Evolutionary conservation across 2,888 invertebrate species (phyloP), one percentile per base, ranked within the genome.

Genomic region (Lypha dubia): DNA sequence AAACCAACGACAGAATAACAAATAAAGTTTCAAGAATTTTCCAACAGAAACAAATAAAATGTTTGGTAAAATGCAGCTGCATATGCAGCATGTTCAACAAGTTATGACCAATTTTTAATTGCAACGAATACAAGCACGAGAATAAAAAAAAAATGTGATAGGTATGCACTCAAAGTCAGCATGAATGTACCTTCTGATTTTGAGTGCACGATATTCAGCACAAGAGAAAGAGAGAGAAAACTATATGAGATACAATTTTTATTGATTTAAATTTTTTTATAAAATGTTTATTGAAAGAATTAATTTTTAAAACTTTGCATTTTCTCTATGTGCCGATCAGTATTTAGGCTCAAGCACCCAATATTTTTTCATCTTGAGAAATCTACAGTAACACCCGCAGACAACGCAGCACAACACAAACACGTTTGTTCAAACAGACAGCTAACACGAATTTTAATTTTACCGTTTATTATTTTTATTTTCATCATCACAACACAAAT

Each of bases 31-130:
- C 15, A 79, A 74, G 79, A 83, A 74, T 83, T 73, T 32, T 56
- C 9, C 2, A 41, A 32, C 11, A 46, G 22, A 41, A 13, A 38
- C 51, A 24, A 46, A n/a, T 22, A 17, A 38, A 65, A 28, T 63
- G 11, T 56, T 58, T 65, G 24, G 15, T 1, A 44, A 70, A 77
- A 51, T 77, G 73, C 74, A 83, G 60, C 84, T 68, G 84, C 62
- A 77, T 44, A 68, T 84, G 63, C 65, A 44, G 75, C 49, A 63
- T 65, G 81, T 82, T 82, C 62, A 84, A 84, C 84, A 84, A 79
- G 84, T 81, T 84, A 70, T 80, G 71, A 73, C 79, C 79, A 84
- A 83, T 80, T 71, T 80, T 75, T 76, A 80, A 80, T 80, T 79
- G 77, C 49, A 35, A 68, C 44, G 56, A 46, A 56, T 17, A 17